Evolutionary conservation across 2,888 invertebrate genomes (phyloP), one percentile per base, ranked within the genome.

Genomic region (Oxyteleia sp.): DNA sequence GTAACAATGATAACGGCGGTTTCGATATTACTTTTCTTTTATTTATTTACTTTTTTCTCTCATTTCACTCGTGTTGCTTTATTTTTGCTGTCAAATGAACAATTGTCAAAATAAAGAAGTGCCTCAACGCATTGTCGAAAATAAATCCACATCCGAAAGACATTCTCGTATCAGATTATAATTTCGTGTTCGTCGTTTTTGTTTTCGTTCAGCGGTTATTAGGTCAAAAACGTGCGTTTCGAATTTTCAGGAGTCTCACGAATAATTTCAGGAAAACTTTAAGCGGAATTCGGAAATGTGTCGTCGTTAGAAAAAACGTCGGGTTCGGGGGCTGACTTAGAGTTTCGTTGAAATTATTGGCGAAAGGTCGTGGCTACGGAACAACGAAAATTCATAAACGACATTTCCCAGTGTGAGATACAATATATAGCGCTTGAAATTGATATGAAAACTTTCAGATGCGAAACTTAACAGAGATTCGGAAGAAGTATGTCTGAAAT

Each of bases 61-160:
- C n/a, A n/a, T 43, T 43, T 43, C 15, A 13, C n/a, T 23, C 43
- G n/a, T 61, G 7, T 4, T 23, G 32, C 11, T 47, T 29, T 4
- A 8, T 86, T 79, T 55, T 86, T 61, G 86, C 5, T 26, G 26
- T 26, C 26, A 88, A 85, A 88, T 86, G 74, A 88, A 89, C 86
- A 88, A 88, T 87, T 79, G 79, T 87, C 82, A 76, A 82, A 85
- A 81, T n/a, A 87, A 87, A 84, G 84, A 85, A 87, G 87, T 87
- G 86, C 87, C 88, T 88, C 84, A 85, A 89, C 88, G 86, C 85
- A 86, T 88, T 88, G 85, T 85, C 86, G 86, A 88, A 87, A 79
- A 64, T 85, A 83, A 87, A 88, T 88, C 88, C 89, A 89, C 89
- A 90, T 89, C 85, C 91, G 87, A 86, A 86, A 90, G 89, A 89